Percentiles rank a stretch among this genome's conserved stretches.
phyloP scores from a whole-genome alignment of 2,888 invertebrate genomes.

The Cataglyphis livida region DNA sequence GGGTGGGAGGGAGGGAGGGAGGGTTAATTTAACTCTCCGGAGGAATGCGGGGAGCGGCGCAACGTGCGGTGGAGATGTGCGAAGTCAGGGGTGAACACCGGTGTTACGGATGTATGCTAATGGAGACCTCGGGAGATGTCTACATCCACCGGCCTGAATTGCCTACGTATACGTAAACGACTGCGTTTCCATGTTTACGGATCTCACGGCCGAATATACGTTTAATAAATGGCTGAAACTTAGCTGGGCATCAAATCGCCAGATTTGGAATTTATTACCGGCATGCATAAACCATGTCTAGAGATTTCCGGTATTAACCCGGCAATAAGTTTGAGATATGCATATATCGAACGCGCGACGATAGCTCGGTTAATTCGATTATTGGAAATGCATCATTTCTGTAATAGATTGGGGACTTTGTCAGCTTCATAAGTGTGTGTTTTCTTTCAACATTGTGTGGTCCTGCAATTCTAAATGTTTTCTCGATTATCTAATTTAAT shows the following conservation, averaged over 20 bases:
- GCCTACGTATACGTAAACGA: slow-evolving; percentile 69
- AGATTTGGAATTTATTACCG: slow-evolving; percentile 53
- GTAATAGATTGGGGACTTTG: slow-evolving; percentile 5
- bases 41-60: background rate
- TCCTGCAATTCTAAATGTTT: background rate
- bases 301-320: slow-evolving; percentile 43
- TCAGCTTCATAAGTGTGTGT: background rate
- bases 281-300: slow-evolving; percentile 39
- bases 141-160: slow-evolving; percentile 80
- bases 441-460: background rate
- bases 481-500: background rate
- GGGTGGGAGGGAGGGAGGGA: background rate
- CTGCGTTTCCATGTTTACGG: slow-evolving; percentile 46
- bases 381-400: slow-evolving; percentile 33
- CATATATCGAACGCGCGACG: slow-evolving; percentile 9
- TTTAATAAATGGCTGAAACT: slow-evolving; percentile 55
- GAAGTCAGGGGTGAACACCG: slow-evolving; percentile 78
- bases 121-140: slow-evolving; percentile 82
- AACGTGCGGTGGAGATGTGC: slow-evolving; percentile 66
- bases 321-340: slow-evolving; percentile 47
- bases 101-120: slow-evolving; percentile 83
- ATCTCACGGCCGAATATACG: slow-evolving; percentile 29
- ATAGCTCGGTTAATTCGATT: slow-evolving; percentile 25
- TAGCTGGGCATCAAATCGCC: slow-evolving; percentile 49
- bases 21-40: slow-evolving; percentile 78